Evolutionary conservation across 92 coral and sea anemone species (phyloP).

Genomic region (Nematostella vectensis): DNA sequence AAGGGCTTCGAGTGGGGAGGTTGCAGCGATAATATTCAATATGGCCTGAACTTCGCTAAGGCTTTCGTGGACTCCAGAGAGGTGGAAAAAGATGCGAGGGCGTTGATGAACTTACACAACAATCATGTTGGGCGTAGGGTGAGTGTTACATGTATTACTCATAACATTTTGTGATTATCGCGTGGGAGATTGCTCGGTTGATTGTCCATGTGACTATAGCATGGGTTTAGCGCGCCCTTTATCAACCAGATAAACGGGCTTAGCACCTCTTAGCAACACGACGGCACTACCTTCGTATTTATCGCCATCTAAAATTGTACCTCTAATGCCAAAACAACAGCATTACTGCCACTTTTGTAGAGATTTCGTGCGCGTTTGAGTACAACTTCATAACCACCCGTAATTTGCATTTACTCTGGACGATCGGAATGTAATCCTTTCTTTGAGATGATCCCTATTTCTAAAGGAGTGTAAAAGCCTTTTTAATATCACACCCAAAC

Average conservation of each 20-base stretch:
- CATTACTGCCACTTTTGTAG: too few relatives aligned
- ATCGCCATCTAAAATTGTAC: too few relatives aligned
- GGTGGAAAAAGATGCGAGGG: constrained; percentile 80
- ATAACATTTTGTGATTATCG: background rate
- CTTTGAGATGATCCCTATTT: constrained; percentile 12
- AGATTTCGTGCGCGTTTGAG: too few relatives aligned
- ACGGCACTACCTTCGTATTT: too few relatives aligned
- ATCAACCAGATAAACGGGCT: too few relatives aligned
- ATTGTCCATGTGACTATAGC: background rate
- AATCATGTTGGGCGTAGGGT: constrained; percentile 93
- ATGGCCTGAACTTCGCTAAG: constrained; percentile 82
- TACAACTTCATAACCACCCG: background rate
- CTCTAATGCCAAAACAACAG: too few relatives aligned
- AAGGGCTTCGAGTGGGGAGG: constrained; percentile 98
- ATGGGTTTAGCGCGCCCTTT: too few relatives aligned
- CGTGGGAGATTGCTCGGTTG: background rate
- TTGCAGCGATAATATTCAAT: constrained; percentile 86
- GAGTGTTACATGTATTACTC: constrained; percentile 15
- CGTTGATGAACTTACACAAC: constrained; percentile 92
- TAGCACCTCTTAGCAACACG: too few relatives aligned
- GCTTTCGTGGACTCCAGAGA: constrained; percentile 90
- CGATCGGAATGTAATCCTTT: constrained; percentile 15
- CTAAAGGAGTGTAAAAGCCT: constrained; percentile 8
- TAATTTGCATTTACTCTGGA: constrained; percentile 1
- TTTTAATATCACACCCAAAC: background rate